Conservation (phyloP, 1,140 invertebrate species). For the Cylas formicarius region DNA sequence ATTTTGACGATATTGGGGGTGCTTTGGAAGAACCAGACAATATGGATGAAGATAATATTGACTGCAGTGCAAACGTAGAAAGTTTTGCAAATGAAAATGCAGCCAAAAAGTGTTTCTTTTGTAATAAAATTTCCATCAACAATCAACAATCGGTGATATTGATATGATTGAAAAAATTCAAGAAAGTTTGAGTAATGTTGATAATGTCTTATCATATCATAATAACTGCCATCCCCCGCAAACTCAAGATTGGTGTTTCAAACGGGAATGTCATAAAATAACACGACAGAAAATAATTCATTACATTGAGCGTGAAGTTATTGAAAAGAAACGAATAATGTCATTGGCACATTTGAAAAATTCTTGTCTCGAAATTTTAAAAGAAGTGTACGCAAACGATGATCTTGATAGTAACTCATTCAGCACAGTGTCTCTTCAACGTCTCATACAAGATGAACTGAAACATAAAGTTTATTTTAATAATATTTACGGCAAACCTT, state of each 20-base stretch:
- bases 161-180: conserved; percentile 9
- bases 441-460: conserved; percentile 13
- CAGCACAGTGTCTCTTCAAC: conserved; percentile 11
- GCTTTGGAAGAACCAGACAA: neutral
- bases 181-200: conserved; percentile 6
- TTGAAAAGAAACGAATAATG: conserved; percentile 3
- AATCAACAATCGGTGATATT: conserved; percentile 5
- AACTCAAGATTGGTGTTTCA: neutral
- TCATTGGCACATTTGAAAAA: conserved; percentile 4
- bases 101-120: conserved; percentile 8
- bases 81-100: conserved; percentile 7
- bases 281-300: conserved; percentile 5
- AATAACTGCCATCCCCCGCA: conserved; percentile 4
- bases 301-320: conserved; percentile 9
- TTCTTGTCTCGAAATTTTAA: conserved; percentile 6
- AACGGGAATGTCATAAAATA: conserved; percentile 6
- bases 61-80: neutral
- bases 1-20: conserved; percentile 3
- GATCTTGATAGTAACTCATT: conserved; percentile 18
- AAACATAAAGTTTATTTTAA: conserved; percentile 19
- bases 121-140: conserved; percentile 6
- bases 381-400: conserved; percentile 15
- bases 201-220: conserved; percentile 8
- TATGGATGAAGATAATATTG: conserved; percentile 1
- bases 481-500: conserved; percentile 17